A percentile compares a stretch with the other conserved stretches of the same genome.
phyloP scores from a whole-genome alignment of 2,888 invertebrate species.

The Mythimna pallens region DNA sequence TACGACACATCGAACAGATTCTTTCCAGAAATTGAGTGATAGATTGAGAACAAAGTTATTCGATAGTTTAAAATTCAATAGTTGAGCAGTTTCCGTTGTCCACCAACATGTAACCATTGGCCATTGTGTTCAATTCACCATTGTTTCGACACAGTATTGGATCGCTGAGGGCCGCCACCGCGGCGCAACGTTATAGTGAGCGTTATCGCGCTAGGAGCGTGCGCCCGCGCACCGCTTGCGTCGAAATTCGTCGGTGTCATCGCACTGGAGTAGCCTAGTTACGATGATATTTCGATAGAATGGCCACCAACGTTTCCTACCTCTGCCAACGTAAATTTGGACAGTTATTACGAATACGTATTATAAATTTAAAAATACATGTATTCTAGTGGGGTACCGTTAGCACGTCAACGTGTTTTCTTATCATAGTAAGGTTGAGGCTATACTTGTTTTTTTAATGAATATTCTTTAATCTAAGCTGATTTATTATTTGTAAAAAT shows the following conservation, averaged over 20 bases:
- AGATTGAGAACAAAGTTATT: background rate
- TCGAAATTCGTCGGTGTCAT: conserved; percentile 78
- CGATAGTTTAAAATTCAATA: conserved; percentile 15
- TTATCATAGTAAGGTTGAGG: background rate
- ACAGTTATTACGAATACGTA: conserved; percentile 51
- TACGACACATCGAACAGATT: background rate
- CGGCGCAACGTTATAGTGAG: conserved; percentile 30
- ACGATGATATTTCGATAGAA: conserved; percentile 84
- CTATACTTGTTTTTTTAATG: background rate
- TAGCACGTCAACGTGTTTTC: conserved; percentile 10
- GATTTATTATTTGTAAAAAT: conserved; percentile 11
- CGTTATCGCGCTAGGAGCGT: conserved; percentile 49
- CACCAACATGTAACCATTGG: conserved; percentile 46
- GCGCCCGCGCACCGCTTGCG: conserved; percentile 55
- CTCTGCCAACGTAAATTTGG: conserved; percentile 56
- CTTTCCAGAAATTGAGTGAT: background rate
- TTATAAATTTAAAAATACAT: conserved; percentile 42
- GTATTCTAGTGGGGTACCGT: conserved; percentile 10
- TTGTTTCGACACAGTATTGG: conserved; percentile 58
- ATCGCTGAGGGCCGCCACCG: conserved; percentile 33
- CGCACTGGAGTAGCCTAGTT: conserved; percentile 83
- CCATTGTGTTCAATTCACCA: conserved; percentile 52
- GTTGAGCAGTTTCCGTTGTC: conserved; percentile 31
- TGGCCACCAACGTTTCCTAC: conserved; percentile 56
- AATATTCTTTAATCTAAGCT: background rate